phyloP scores from a whole-genome alignment of 2,113 vertebrate genomes.

The Atherinomorus stipes region DNA sequence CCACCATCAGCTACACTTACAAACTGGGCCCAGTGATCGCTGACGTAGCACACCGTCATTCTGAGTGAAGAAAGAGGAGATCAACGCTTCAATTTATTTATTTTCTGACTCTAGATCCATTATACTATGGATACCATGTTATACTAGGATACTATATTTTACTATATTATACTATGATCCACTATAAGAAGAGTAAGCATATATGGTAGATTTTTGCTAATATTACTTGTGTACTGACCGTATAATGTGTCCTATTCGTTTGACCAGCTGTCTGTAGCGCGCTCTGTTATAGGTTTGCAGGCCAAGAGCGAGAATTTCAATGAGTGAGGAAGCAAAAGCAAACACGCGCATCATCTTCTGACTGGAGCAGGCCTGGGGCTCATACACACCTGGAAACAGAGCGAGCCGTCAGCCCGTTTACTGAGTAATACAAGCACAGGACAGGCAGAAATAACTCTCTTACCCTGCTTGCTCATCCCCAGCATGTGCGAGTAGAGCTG shows the following conservation, averaged over 20 bases:
- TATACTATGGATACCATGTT: too few species aligned
- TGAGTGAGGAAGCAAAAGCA: slow-evolving; percentile 92
- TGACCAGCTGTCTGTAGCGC: slow-evolving; percentile 95
- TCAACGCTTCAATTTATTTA: neutral
- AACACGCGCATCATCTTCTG: slow-evolving; percentile 98
- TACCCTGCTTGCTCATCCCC: slow-evolving; percentile 90
- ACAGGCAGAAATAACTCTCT: slow-evolving; percentile 40
- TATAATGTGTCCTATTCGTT: slow-evolving; percentile 95
- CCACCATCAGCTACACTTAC: slow-evolving; percentile 74
- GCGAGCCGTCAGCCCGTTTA: neutral
- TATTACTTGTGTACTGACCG: slow-evolving; percentile 78
- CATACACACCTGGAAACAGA: slow-evolving; percentile 85
- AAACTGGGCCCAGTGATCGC: slow-evolving; percentile 97
- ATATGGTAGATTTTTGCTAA: neutral
- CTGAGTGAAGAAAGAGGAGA: slow-evolving; percentile 68
- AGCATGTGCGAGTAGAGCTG: slow-evolving; percentile 95
- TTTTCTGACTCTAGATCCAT: too few species aligned
- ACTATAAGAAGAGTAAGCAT: neutral
- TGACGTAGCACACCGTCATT: slow-evolving; percentile 94
- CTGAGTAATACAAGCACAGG: neutral
- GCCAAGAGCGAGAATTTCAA: slow-evolving; percentile 91
- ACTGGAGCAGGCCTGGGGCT: slow-evolving; percentile 89
- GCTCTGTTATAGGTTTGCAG: slow-evolving; percentile 95
- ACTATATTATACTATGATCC: too few species aligned
- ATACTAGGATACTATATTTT: too few species aligned